Evolutionary conservation across 2,888 invertebrate genomes (phyloP).

Genomic region (Agonopterix alstromeriana): DNA sequence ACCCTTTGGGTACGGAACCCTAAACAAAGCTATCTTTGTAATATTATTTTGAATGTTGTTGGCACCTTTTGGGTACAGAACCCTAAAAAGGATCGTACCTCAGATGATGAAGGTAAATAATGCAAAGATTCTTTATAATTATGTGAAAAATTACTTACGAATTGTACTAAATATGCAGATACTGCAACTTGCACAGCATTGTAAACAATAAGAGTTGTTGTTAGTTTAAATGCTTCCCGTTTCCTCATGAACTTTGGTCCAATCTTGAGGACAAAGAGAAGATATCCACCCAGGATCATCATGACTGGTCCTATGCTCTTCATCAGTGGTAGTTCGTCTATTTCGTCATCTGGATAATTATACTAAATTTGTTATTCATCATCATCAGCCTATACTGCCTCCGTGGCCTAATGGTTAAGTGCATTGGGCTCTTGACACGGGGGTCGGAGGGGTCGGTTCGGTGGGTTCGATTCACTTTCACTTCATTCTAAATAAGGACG

Average conservation of each 20-base stretch:
- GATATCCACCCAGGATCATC: conserved; percentile 81
- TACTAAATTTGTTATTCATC: neutral
- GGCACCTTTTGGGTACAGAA: too few relatives aligned
- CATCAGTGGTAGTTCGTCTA: conserved; percentile 87
- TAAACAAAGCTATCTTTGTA: too few relatives aligned
- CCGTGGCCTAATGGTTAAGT: too few relatives aligned
- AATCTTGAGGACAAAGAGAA: conserved; percentile 84
- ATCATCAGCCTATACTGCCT: neutral
- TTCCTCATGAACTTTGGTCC: conserved; percentile 93
- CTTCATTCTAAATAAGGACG: too few relatives aligned
- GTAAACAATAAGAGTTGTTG: conserved; percentile 84
- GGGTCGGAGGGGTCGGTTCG: too few relatives aligned
- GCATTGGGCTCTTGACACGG: too few relatives aligned
- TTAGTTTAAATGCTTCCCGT: conserved; percentile 87
- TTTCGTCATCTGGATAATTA: conserved; percentile 60
- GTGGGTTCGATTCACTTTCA: too few relatives aligned
- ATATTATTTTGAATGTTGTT: too few relatives aligned
- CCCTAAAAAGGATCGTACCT: too few relatives aligned
- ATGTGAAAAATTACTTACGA: conserved; percentile 74
- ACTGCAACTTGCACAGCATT: conserved; percentile 93
- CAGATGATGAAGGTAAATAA: too few relatives aligned
- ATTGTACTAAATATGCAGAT: conserved; percentile 88
- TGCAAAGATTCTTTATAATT: too few relatives aligned
- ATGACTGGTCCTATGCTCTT: conserved; percentile 85
- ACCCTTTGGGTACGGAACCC: too few relatives aligned